These are phyloP conservation scores for Phymastichus coffea DNA, from an alignment of 1,140 invertebrate species.

Conservation along the genomic window DNA sequence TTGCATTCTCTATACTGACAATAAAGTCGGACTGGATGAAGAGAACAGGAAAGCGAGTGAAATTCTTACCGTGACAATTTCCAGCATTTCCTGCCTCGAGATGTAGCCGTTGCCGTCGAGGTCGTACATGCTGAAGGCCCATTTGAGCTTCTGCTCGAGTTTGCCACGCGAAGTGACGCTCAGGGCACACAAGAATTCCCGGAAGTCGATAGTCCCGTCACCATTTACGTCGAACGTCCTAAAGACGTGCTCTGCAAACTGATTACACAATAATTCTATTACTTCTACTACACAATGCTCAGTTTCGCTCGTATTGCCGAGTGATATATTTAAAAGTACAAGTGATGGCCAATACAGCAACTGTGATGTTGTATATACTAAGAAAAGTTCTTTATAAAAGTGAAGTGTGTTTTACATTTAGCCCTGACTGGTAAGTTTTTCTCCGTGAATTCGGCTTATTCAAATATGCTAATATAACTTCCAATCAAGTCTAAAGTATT, in stretches of 20 bases:
- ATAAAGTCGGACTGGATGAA: no score
- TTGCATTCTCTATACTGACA: no score
- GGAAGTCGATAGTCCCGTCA: constrained; percentile 96
- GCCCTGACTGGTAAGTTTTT: no score
- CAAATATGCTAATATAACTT: no score
- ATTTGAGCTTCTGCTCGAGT: constrained; percentile 95
- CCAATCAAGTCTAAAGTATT: no score
- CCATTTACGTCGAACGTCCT: constrained; percentile 97
- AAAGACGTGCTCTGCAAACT: constrained; percentile 98
- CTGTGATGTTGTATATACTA: no score
- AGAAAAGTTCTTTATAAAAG: no score
- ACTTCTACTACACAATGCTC: background rate
- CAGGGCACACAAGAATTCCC: constrained; percentile 95
- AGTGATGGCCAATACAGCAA: background rate
- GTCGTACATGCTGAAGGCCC: constrained; percentile 98
- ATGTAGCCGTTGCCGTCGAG: constrained; percentile 94
- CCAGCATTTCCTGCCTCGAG: constrained; percentile 92
- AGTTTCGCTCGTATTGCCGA: background rate
- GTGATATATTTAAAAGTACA: background rate
- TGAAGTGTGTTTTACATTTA: no score
- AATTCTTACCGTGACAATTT: constrained; percentile 86
- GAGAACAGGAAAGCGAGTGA: no score
- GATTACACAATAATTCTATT: constrained; percentile 29
- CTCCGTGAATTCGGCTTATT: no score
- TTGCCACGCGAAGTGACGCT: constrained; percentile 94